Evolutionary conservation across 2,113 vertebrate species (phyloP).

Genomic region (Tiliqua scincoides): DNA sequence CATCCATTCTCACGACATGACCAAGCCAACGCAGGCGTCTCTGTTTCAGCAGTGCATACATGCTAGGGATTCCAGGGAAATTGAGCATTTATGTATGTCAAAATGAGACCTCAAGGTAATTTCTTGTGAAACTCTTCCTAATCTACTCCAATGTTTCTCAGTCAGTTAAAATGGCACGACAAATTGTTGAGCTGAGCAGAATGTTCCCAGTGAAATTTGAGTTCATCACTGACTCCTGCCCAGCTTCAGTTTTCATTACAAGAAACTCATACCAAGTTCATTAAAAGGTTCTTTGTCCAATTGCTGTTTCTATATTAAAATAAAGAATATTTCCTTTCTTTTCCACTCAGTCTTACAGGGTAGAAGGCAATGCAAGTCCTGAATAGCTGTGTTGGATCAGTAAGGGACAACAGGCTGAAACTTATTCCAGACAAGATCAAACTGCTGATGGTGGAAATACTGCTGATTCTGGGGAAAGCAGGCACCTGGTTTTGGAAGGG

Average conservation of each 20-base stretch:
- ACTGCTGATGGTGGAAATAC: no score
- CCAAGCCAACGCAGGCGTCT: no score
- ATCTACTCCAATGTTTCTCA: fast-evolving
- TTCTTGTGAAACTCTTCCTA: not conserved
- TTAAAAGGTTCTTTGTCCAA: not conserved
- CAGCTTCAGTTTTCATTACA: constrained; percentile 39
- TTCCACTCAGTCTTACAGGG: not conserved
- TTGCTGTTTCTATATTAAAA: constrained; percentile 25
- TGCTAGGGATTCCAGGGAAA: no score
- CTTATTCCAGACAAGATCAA: no score
- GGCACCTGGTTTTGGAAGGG: no score
- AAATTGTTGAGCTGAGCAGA: not conserved
- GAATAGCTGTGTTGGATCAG: not conserved
- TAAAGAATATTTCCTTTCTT: not conserved
- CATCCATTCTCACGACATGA: no score
- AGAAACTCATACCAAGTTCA: constrained; percentile 46
- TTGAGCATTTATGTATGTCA: fast-evolving
- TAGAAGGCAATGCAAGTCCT: no score
- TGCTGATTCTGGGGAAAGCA: no score
- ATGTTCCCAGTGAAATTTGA: not conserved
- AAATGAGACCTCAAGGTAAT: fast-evolving
- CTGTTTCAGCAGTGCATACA: no score
- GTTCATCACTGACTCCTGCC: fast-evolving
- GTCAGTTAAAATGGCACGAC: not conserved
- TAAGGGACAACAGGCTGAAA: no score